phyloP scores from a whole-genome alignment of 1,140 invertebrate species.

The Drosophila mayri region DNA sequence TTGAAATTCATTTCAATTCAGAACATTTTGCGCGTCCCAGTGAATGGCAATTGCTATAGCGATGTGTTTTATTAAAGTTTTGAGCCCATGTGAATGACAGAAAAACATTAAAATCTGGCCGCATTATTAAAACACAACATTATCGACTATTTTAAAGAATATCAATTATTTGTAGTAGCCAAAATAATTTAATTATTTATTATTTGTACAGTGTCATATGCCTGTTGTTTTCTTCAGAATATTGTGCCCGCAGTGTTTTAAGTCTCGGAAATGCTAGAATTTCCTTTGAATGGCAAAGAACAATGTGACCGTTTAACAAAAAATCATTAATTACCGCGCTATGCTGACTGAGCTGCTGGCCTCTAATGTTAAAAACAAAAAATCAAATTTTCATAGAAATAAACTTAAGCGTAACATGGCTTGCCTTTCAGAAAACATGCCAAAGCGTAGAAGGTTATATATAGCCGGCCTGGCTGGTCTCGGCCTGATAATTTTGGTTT shows the following conservation, averaged over 20 bases:
- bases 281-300: not conserved
- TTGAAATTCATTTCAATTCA: conserved; percentile 44
- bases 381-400: conserved; percentile 7
- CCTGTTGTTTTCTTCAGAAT: no score
- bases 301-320: not conserved
- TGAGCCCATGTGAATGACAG: not conserved
- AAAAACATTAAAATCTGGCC: not conserved
- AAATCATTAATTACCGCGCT: conserved; percentile 12
- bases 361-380: not conserved
- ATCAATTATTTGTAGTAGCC: no score
- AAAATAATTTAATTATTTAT: no score
- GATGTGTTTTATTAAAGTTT: not conserved
- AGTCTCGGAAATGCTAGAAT: not conserved
- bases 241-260: no score
- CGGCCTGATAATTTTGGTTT: conserved; percentile 16
- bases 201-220: no score
- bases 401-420: not conserved
- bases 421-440: not conserved
- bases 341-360: not conserved
- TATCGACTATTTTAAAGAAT: no score
- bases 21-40: conserved; percentile 30
- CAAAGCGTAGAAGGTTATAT: conserved; percentile 13
- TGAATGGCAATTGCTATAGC: conserved; percentile 15
- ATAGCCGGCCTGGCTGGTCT: conserved; percentile 31
- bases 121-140: not conserved